Base-by-base conservation (phyloP, 2,888 invertebrate species). In the Thecophora atra region DNA sequence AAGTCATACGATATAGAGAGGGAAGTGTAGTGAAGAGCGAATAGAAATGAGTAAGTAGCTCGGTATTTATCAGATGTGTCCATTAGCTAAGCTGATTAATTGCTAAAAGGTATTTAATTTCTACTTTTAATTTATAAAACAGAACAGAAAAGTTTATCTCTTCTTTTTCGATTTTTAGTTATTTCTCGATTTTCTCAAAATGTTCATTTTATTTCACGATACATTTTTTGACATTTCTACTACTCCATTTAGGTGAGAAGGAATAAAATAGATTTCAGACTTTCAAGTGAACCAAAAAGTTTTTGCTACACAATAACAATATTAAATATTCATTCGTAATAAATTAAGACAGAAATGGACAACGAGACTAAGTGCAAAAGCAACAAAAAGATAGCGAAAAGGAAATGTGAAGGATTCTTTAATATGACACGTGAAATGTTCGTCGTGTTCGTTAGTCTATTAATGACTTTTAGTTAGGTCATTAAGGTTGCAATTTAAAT, bases 31-130 rank as follows among this genome's bases (percentile, higher is more conserved):
- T 15, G 13, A 17, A n/a, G 28, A 60, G n/a, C 15, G 26, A 56
- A 30, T 17, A 42, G 24, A 1, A 19, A 17, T 42, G 47, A 15
- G 62, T n/a, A 17, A 19, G n/a, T 4, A 19, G n/a, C 2, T 11
- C 6, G n/a, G 51, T 24, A 54, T 63, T 62, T 62, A 74, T 65
- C 68, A 42, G 71, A 70, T 71, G 66, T 81, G 81, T 82, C 80
- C 81, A 82, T 82, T 83, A 82, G 81, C 81, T 82, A 82, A 82
- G 83, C 82, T 82, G 83, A 82, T 83, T 83, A 83, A 82, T 82
- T 82, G 82, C 81, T 82, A 82, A 82, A 82, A 82, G 82, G 82
- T 83, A 83, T 82, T 83, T 83, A 81, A 82, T 82, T 82, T 83
- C 78, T 78, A 30, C 66, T 62, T 47, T 11, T 17, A 11, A 47